These are phyloP conservation scores for Eolophus roseicapilla DNA, from an alignment of 2,113 vertebrate genomes.

Conservation along the genomic window DNA sequence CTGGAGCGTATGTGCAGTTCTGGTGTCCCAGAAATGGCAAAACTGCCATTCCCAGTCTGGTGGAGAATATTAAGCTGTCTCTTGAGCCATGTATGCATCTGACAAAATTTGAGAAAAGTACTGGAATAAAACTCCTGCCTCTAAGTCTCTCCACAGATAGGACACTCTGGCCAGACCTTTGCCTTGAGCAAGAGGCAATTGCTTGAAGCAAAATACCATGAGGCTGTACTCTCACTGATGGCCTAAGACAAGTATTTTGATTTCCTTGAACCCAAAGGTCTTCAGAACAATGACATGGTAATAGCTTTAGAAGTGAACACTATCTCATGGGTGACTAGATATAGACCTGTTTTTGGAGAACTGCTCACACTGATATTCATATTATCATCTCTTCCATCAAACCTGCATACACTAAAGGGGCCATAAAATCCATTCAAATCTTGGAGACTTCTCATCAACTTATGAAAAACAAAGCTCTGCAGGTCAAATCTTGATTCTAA, in stretches of 20 bases:
- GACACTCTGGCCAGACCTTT: neutral
- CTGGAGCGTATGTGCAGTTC: rapidly evolving
- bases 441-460: neutral
- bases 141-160: rapidly evolving
- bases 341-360: neutral
- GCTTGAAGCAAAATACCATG: neutral
- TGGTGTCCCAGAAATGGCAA: neutral
- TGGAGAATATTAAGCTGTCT: neutral
- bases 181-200: neutral
- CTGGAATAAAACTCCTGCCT: neutral
- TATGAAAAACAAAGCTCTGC: neutral
- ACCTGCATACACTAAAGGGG: neutral
- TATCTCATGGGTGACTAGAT: neutral
- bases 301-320: neutral
- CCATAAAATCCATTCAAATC: neutral
- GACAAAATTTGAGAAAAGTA: neutral
- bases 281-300: neutral
- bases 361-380: neutral
- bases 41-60: neutral
- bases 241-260: neutral
- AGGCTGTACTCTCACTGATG: rapidly evolving
- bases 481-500: neutral
- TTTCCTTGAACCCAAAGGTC: neutral
- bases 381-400: neutral
- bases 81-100: neutral